Base-by-base conservation (phyloP, 2,888 invertebrate species). In the Ichneumoninae sp. region DNA sequence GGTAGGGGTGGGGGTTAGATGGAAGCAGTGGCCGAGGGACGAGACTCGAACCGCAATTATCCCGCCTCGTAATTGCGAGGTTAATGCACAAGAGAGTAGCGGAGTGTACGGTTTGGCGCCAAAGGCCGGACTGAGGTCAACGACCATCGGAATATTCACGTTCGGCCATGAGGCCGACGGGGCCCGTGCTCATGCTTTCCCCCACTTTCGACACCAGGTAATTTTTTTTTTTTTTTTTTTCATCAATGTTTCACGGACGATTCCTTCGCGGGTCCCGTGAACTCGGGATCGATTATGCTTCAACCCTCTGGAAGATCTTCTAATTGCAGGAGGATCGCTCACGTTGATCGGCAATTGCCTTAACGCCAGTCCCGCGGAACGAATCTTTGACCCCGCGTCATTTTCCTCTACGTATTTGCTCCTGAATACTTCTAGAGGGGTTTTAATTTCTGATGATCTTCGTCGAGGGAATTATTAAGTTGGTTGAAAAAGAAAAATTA, bases 61-160 rank as follows among this genome's bases (percentile, higher is more conserved):
- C 80, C 72, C 50, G 80, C 80, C 57, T 66, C 72, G 72, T 80
- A 80, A 80, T 80, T 80, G 71, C 66, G 50, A 52, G 44, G 50
- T 47, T 70, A 70, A 78, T 78, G 78, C 77, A 57, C 57, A 76
- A 66, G 54, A 76, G 68, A 66, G 52, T 52, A 76, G 54, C 75
- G 52, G 71, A 80, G 80, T 78, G 89, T 89, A 90, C 88, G 88
- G 90, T 91, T 92, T 89, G 91, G 91, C 90, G 89, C 89, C 89
- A 90, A 91, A 92, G 92, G 89, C 90, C 89, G 90, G 86, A 87
- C 89, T 78, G 90, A 88, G 92, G 92, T 92, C 92, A 91, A 91
- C 87, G 92, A 92, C 92, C 92, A 92, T 89, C 89, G 90, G 91
- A 92, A 92, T 92, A 92, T 92, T 92, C 91, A 92, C 91, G 90